A percentile compares a stretch with the other conserved stretches of the same genome.
These are phyloP conservation scores for Ferdinandea cuprea DNA, from an alignment of 2,888 invertebrate species.

Conservation along the genomic window DNA sequence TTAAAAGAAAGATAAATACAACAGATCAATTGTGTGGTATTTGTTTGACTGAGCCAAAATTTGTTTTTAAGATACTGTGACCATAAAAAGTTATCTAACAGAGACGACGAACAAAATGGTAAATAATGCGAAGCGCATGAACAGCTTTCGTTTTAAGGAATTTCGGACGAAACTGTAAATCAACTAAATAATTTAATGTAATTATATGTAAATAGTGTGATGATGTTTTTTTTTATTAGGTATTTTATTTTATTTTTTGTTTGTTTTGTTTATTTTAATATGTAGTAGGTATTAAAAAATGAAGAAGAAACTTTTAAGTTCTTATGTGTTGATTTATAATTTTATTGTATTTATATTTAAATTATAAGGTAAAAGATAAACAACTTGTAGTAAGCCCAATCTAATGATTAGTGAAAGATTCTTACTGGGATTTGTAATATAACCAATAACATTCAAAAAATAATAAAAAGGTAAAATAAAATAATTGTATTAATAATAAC, in stretches of 20 bases:
- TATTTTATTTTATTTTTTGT: constrained; percentile 32
- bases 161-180: constrained; percentile 26
- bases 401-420: constrained; percentile 37
- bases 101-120: background rate
- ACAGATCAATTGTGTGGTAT: constrained; percentile 48
- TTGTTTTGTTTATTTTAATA: constrained; percentile 48
- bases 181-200: constrained; percentile 43
- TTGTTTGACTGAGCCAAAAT: constrained; percentile 71
- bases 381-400: constrained; percentile 32
- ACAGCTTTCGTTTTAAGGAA: constrained; percentile 25
- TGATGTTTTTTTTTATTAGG: constrained; percentile 43
- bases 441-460: constrained; percentile 45
- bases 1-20: constrained; percentile 29
- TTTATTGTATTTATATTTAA: constrained; percentile 66
- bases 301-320: constrained; percentile 42
- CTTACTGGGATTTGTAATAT: constrained; percentile 63
- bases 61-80: constrained; percentile 60
- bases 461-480: constrained; percentile 19
- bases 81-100: constrained; percentile 52
- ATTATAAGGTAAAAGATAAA: constrained; percentile 48
- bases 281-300: constrained; percentile 3
- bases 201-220: constrained; percentile 67
- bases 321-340: constrained; percentile 60
- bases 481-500: constrained; percentile 1
- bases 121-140: constrained; percentile 8